Percentiles rank a stretch among this genome's conserved stretches.
These are phyloP conservation scores for Montipora cactus DNA, from an alignment of 64 coral and sea anemone species.

Conservation along the genomic window DNA sequence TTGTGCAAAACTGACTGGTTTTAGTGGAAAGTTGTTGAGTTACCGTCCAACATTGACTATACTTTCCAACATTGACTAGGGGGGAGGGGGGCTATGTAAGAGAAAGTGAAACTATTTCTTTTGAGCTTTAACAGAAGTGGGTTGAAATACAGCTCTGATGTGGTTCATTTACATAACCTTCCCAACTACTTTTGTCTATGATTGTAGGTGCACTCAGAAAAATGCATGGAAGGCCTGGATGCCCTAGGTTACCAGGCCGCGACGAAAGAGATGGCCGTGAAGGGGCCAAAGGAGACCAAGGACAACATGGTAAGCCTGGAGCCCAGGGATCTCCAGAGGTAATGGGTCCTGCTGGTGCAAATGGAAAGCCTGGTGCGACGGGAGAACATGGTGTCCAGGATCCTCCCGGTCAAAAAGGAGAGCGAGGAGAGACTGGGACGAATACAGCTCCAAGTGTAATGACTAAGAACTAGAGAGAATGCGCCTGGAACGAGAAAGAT, in stretches of 20 bases:
- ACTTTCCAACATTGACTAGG: too few species aligned
- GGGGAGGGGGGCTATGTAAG: too few species aligned
- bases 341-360: not conserved
- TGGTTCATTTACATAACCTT: too few species aligned
- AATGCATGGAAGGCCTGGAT: not conserved
- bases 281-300: not conserved
- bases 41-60: too few species aligned
- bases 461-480: not conserved
- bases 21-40: too few species aligned
- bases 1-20: too few species aligned
- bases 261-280: not conserved
- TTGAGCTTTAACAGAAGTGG: too few species aligned
- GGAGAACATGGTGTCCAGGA: not conserved
- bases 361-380: not conserved
- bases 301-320: not conserved
- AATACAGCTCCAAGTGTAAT: not conserved
- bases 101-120: too few species aligned
- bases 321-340: not conserved
- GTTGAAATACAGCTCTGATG: too few species aligned
- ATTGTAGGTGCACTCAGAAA: not conserved
- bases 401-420: not conserved
- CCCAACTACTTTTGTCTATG: too few species aligned
- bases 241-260: not conserved
- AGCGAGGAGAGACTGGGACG: not conserved
- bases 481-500: not conserved